Evolutionary conservation across 2,113 vertebrate species (phyloP).

Genomic region (Fulmarus glacialis): DNA sequence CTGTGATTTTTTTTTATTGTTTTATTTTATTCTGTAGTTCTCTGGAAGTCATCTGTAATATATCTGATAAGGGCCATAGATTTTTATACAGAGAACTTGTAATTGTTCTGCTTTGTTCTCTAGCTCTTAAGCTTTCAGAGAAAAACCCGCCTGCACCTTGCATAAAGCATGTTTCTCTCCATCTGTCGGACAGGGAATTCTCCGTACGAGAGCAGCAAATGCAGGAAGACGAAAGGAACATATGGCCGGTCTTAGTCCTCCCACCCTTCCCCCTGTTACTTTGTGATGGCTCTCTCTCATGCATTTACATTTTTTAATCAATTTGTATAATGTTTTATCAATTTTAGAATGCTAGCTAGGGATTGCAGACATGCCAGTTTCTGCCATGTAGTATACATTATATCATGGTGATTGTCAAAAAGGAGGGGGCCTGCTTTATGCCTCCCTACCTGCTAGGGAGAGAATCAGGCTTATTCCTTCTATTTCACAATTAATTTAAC

Average conservation of each 20-base stretch:
- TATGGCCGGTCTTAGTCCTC: background rate
- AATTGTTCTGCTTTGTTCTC: slow-evolving; percentile 43
- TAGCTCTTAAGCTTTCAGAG: background rate
- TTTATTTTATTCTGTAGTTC: slow-evolving; percentile 6
- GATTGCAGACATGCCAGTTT: background rate
- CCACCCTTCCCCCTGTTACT: background rate
- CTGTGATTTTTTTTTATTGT: background rate
- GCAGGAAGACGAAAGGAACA: slow-evolving; percentile 7
- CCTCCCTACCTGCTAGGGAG: background rate
- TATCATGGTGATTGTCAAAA: background rate
- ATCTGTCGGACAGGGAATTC: slow-evolving; percentile 41
- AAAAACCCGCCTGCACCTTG: slow-evolving; percentile 9
- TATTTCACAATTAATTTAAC: slow-evolving; percentile 9
- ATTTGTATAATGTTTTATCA: background rate
- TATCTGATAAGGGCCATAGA: slow-evolving; percentile 2
- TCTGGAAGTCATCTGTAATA: background rate
- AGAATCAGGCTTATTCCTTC: background rate
- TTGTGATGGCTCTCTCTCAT: slow-evolving; percentile 1
- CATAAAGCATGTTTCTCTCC: slow-evolving; percentile 22
- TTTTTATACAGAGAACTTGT: slow-evolving; percentile 21
- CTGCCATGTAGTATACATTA: background rate
- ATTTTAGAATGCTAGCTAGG: background rate
- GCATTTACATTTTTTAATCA: slow-evolving; percentile 24
- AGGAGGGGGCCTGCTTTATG: background rate
- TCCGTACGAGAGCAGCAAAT: background rate